Conservation (phyloP, 2,113 vertebrate genomes). For the Poicephalus meyeri region DNA sequence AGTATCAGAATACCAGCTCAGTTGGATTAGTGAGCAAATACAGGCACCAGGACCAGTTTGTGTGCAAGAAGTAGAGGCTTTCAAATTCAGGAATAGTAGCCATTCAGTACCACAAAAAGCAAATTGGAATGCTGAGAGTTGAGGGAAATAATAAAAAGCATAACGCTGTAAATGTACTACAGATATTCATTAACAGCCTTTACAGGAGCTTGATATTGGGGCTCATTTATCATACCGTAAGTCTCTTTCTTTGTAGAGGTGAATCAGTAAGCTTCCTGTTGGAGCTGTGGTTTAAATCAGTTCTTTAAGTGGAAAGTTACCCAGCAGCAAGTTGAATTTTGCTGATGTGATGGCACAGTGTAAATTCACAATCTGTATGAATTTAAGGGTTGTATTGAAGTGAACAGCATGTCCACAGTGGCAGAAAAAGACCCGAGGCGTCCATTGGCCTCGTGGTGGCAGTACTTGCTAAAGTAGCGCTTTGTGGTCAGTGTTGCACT, state of each 20-base stretch:
- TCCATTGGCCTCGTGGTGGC: background rate
- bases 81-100: background rate
- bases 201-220: background rate
- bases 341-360: background rate
- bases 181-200: background rate
- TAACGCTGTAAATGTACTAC: background rate
- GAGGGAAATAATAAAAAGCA: rapidly evolving
- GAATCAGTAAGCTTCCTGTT: background rate
- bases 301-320: background rate
- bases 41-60: background rate
- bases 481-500: background rate
- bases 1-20: background rate
- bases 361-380: background rate
- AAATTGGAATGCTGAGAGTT: background rate
- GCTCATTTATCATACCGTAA: background rate
- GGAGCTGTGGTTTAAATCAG: background rate
- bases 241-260: background rate
- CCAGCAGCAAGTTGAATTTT: background rate
- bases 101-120: background rate
- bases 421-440: background rate
- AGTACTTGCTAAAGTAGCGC: background rate
- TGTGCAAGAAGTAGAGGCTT: background rate
- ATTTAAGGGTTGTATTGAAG: background rate
- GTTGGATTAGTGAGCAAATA: background rate
- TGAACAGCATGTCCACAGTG: background rate